Percentiles rank a stretch among this genome's conserved stretches.
These are phyloP conservation scores for Lamellibrachia satsuma DNA, from an alignment of 2,888 invertebrate genomes.

Conservation along the genomic window DNA sequence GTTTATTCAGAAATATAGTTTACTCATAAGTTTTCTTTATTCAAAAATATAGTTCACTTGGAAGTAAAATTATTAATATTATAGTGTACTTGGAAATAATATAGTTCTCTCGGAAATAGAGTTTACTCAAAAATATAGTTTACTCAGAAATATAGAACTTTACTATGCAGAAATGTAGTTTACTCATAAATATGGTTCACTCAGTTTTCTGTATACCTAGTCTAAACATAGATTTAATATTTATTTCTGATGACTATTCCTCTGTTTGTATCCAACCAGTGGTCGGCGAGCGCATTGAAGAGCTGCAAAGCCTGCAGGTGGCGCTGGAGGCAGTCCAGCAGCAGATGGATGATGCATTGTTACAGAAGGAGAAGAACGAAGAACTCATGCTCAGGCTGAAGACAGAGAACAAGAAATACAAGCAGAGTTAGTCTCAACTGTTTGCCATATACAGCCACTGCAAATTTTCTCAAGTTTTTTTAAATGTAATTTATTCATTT, in stretches of 20 bases:
- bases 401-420: neutral
- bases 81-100: too few relatives aligned
- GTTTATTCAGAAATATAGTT: too few relatives aligned
- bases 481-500: too few relatives aligned
- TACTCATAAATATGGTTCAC: neutral
- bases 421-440: neutral
- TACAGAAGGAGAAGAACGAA: neutral
- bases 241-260: neutral
- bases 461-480: too few relatives aligned
- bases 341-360: neutral
- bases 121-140: too few relatives aligned
- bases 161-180: neutral
- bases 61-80: too few relatives aligned
- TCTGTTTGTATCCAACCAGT: neutral
- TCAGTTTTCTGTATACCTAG: neutral
- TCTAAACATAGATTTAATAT: neutral
- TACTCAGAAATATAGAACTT: too few relatives aligned
- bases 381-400: neutral
- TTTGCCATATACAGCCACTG: neutral
- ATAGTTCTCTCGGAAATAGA: too few relatives aligned
- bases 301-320: neutral
- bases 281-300: neutral
- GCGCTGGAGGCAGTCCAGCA: neutral
- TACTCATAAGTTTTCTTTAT: too few relatives aligned
- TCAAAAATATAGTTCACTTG: too few relatives aligned